Conservation (phyloP, 2,888 invertebrate genomes). For the Anagyrus pseudococci region DNA sequence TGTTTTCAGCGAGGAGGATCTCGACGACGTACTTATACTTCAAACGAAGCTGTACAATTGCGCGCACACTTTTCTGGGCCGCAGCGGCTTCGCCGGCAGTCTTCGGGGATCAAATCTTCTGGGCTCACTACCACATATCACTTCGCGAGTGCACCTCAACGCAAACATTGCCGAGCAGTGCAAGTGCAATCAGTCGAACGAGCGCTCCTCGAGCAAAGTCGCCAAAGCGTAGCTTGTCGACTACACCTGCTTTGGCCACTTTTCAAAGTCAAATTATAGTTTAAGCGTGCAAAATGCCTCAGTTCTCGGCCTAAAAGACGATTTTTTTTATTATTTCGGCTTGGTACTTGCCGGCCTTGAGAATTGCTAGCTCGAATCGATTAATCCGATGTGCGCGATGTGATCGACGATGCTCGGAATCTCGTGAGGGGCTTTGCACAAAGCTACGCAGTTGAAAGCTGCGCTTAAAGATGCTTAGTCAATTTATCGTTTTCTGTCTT, state of each 20-base stretch:
- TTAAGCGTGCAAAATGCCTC: not conserved
- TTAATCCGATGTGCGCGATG: not conserved
- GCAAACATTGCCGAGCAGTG: slow-evolving; percentile 56
- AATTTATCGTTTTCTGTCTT: too few species aligned
- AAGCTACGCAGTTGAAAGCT: too few species aligned
- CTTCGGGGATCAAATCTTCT: slow-evolving; percentile 57
- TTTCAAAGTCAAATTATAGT: not conserved
- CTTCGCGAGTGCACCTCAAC: slow-evolving; percentile 58
- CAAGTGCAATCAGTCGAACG: slow-evolving; percentile 55
- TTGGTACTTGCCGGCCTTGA: not conserved
- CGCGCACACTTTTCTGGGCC: slow-evolving; percentile 69
- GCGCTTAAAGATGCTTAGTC: too few species aligned
- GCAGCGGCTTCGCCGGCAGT: slow-evolving; percentile 62
- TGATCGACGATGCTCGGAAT: not conserved
- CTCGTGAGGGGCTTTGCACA: too few species aligned
- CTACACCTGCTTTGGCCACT: not conserved
- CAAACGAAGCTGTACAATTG: slow-evolving; percentile 69
- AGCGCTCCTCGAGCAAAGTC: slow-evolving; percentile 52
- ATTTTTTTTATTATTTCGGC: not conserved
- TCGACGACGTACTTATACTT: slow-evolving; percentile 74
- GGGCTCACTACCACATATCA: slow-evolving; percentile 58
- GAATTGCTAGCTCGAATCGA: not conserved
- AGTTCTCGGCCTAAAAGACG: not conserved
- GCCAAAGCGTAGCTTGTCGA: slow-evolving; percentile 51
- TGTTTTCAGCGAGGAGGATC: slow-evolving; percentile 71